Conservation (phyloP, 2,113 vertebrate genomes). For the Bambusicola thoracicus region DNA sequence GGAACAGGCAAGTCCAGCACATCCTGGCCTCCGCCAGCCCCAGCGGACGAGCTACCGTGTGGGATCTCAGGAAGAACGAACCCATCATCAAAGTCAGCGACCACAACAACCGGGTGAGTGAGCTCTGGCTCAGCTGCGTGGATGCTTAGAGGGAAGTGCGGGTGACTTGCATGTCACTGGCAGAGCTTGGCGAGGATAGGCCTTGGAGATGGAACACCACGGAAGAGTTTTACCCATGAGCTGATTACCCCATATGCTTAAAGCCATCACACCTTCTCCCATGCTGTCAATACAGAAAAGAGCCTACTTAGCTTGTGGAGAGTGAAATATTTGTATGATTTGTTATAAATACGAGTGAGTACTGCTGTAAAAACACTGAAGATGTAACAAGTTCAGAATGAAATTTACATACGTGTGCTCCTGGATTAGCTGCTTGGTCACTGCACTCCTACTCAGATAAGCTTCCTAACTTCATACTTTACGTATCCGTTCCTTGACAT, state of each 20-base stretch:
- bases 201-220: neutral
- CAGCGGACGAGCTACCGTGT: slow-evolving; percentile 90
- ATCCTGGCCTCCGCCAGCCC: slow-evolving; percentile 88
- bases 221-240: neutral
- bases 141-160: neutral
- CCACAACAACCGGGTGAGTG: slow-evolving; percentile 91
- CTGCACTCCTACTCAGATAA: neutral
- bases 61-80: slow-evolving; percentile 97
- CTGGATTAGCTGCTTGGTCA: neutral
- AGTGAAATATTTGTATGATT: neutral
- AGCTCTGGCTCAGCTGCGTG: rapidly evolving
- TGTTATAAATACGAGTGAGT: neutral
- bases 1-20: slow-evolving; percentile 86
- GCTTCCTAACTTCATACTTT: neutral
- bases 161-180: neutral
- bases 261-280: too few species aligned
- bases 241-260: neutral
- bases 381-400: neutral
- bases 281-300: too few species aligned
- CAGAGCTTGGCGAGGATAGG: neutral
- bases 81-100: slow-evolving; percentile 99
- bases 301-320: neutral
- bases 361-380: neutral
- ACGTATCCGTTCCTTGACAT: neutral
- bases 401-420: neutral